Conservation (phyloP, 1,140 invertebrate species). For the Drosophila jambulina region DNA sequence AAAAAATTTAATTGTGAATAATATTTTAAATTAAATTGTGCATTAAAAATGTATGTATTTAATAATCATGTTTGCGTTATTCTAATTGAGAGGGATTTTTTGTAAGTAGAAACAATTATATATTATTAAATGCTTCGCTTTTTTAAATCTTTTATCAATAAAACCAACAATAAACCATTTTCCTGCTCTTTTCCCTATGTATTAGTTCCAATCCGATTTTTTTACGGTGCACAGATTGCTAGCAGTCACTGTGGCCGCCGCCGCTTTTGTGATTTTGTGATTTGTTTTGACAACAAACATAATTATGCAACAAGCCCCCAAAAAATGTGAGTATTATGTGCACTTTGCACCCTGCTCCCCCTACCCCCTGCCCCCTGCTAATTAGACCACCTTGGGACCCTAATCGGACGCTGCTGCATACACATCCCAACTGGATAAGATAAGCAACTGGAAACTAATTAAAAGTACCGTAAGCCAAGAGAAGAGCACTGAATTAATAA, state of each 20-base stretch:
- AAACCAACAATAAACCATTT: too few species aligned
- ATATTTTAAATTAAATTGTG: too few species aligned
- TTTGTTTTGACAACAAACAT: slow-evolving; percentile 37
- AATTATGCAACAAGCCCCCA: slow-evolving; percentile 31
- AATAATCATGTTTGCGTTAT: too few species aligned
- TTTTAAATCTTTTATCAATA: too few species aligned
- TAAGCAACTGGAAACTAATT: slow-evolving; percentile 11
- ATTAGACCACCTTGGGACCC: background rate
- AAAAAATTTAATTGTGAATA: too few species aligned
- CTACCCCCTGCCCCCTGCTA: background rate
- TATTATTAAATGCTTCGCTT: too few species aligned
- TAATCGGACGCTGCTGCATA: slow-evolving; percentile 4
- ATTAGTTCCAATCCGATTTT: background rate
- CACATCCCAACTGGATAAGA: slow-evolving; percentile 43
- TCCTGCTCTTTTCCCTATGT: background rate
- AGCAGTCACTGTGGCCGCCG: background rate
- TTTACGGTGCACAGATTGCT: background rate
- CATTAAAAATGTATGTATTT: too few species aligned
- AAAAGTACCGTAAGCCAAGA: background rate
- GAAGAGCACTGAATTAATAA: background rate
- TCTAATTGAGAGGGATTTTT: too few species aligned
- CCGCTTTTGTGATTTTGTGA: slow-evolving; percentile 10
- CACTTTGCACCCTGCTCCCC: slow-evolving; percentile 19
- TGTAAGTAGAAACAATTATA: too few species aligned
- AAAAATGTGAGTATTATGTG: slow-evolving; percentile 2